Conservation (phyloP, 2,888 invertebrate genomes). For the Cactoblastis cactorum region DNA sequence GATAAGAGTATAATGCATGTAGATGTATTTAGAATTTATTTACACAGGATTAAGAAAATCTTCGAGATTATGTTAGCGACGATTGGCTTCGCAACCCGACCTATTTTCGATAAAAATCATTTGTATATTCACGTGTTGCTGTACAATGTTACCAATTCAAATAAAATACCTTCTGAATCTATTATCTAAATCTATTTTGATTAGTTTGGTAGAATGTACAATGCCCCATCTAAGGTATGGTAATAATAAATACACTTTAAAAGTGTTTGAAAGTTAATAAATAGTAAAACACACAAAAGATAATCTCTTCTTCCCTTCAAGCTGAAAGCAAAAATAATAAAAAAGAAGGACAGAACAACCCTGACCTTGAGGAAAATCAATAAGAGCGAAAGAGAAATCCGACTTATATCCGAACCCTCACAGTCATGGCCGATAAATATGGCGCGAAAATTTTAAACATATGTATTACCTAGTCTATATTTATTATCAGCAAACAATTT, state of each 20-base stretch:
- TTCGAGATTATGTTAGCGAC: background rate
- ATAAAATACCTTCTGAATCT: no score
- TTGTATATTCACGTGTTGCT: no score
- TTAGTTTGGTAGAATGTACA: no score
- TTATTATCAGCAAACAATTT: background rate
- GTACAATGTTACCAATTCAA: no score
- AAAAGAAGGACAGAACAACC: background rate
- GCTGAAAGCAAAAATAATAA: background rate
- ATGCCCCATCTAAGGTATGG: no score
- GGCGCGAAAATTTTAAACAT: slow-evolving; percentile 12
- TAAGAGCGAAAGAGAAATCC: slow-evolving; percentile 17
- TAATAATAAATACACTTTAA: background rate
- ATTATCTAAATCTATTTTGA: no score
- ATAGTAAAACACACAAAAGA: background rate
- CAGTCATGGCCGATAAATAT: background rate
- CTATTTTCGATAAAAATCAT: no score
- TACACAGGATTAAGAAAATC: no score
- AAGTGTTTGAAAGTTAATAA: background rate
- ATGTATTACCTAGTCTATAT: no score
- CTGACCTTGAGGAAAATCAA: slow-evolving; percentile 23
- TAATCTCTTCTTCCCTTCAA: background rate
- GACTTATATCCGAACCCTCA: background rate
- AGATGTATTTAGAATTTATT: no score
- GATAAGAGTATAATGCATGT: no score
- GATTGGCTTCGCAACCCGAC: no score